Evolutionary conservation across 2,888 invertebrate species (phyloP), one percentile per base, ranked within the genome.

Genomic region (Camptogramma bilineatum): DNA sequence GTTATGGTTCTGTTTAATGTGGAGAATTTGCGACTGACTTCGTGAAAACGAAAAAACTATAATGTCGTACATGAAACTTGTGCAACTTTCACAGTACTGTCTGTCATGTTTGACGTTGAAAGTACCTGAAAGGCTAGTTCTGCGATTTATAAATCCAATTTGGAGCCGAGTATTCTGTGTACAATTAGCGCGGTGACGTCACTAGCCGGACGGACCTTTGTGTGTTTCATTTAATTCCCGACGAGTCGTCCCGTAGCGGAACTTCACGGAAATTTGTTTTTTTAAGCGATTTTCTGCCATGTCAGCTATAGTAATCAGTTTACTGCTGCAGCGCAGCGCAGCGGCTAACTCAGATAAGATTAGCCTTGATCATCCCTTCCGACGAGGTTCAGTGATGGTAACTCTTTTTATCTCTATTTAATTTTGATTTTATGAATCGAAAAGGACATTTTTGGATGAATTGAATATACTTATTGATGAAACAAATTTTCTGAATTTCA

Each of bases 201-300:
- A 58, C 56, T 42, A 5, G 19, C 42, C 60, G 54, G 59, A 54
- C 68, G 65, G 62, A 65, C 62, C 70, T 75, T 69, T 61, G 62
- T 66, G 72, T 73, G 73, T 78, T 72, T 78, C 76, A 78, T 79
- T 74, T 74, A 77, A 79, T 79, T 54, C 28, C 21, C 17, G 44
- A 17, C 7, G 13, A 44, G n/a, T 4, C 44, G 34, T 39, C 34
- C 34, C 34, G 34, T 2, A 10, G 34, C 34, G 34, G 34, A 39
- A 39, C 34, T 39, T 13, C 13, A 39, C 10, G 10, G 17, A 28
- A 24, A 28, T 28, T 17, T 44, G 24, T 10, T n/a, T 28, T 54
- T 54, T 31, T 58, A 51, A 28, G 9, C 51, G 16, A 51, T 58
- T 51, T 59, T 46, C 54, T 24, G 44, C 53, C 4, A 52, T 34